Conservation (phyloP, 1,140 invertebrate species). For the Phthorimaea operculella region DNA sequence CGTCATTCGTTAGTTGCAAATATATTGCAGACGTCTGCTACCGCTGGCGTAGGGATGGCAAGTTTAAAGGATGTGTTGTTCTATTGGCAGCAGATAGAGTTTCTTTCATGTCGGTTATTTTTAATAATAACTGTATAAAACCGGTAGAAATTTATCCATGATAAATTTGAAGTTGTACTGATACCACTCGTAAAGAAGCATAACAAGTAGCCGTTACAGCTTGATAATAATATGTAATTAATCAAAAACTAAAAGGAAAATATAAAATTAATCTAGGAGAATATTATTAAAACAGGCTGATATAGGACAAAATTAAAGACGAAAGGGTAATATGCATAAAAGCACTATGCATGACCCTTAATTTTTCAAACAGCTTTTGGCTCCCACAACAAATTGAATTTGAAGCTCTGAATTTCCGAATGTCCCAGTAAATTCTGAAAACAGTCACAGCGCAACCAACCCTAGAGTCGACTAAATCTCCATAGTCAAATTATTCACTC, state of each 20-base stretch:
- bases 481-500: slow-evolving; percentile 64
- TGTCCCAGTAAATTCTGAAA: background rate
- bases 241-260: too few relatives aligned
- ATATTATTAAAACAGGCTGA: too few relatives aligned
- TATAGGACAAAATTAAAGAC: too few relatives aligned
- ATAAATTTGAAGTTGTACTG: too few relatives aligned
- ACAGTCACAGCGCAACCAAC: slow-evolving; percentile 4
- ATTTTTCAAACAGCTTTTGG: background rate
- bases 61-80: background rate
- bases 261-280: too few relatives aligned
- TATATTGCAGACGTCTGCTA: slow-evolving; percentile 47
- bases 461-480: slow-evolving; percentile 42
- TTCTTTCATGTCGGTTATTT: background rate
- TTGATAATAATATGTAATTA: too few relatives aligned
- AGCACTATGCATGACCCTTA: too few relatives aligned
- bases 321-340: too few relatives aligned
- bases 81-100: background rate
- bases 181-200: too few relatives aligned
- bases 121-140: too few relatives aligned
- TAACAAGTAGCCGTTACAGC: too few relatives aligned
- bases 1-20: slow-evolving; percentile 37
- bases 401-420: background rate
- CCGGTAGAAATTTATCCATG: too few relatives aligned
- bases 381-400: background rate
- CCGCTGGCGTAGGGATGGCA: slow-evolving; percentile 4